Evolutionary conservation across 2,888 invertebrate genomes (phyloP).

Genomic region (Xanthorhoe designata): DNA sequence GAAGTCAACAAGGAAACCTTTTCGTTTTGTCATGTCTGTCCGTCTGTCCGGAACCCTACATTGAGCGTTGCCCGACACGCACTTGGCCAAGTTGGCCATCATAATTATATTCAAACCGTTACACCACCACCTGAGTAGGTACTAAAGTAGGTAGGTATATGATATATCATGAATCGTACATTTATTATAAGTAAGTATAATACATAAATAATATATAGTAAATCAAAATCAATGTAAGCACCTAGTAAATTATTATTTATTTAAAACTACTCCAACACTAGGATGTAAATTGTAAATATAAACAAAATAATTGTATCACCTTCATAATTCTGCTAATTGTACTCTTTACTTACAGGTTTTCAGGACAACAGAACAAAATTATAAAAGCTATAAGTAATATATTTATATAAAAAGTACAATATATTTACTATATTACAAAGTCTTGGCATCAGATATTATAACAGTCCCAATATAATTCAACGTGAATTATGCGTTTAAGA

Average conservation of each 20-base stretch:
- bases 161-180: too few species aligned
- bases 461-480: conserved; percentile 5
- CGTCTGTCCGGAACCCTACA: too few species aligned
- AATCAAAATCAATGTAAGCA: conserved; percentile 27
- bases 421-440: conserved; percentile 27
- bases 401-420: conserved; percentile 29
- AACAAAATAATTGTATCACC: conserved; percentile 59
- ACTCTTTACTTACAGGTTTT: conserved; percentile 62
- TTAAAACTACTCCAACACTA: conserved; percentile 37
- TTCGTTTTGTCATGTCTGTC: too few species aligned
- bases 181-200: too few species aligned
- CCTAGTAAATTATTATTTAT: conserved; percentile 26
- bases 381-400: conserved; percentile 33
- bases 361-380: conserved; percentile 31
- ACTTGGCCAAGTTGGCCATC: too few species aligned
- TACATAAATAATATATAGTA: not conserved
- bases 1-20: too few species aligned
- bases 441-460: conserved; percentile 25
- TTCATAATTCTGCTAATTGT: conserved; percentile 67
- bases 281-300: conserved; percentile 46
- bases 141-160: too few species aligned
- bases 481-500: conserved; percentile 4
- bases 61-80: too few species aligned
- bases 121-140: too few species aligned
- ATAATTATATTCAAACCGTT: too few species aligned